These are phyloP conservation scores for Trissonchulus latispiculum DNA, from an alignment of 2,888 invertebrate genomes.

Conservation along the genomic window DNA sequence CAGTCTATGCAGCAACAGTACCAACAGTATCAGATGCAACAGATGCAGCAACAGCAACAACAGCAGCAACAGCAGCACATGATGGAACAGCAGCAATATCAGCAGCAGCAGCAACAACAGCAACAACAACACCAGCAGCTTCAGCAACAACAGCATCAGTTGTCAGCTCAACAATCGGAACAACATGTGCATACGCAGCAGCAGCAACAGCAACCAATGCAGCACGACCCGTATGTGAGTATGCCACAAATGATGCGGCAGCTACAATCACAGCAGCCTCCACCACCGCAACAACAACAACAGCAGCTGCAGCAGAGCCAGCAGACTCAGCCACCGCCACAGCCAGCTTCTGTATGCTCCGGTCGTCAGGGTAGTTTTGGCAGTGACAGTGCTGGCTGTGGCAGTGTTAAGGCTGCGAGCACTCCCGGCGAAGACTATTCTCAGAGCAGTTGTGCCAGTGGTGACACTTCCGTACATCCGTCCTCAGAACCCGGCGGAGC, in stretches of 20 bases:
- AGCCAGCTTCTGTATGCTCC: no score
- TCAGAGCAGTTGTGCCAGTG: background rate
- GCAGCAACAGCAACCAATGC: background rate
- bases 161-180: background rate
- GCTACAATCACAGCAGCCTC: background rate
- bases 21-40: background rate
- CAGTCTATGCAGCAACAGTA: background rate
- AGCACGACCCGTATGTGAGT: background rate
- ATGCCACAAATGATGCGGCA: background rate
- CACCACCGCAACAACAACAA: background rate
- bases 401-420: background rate
- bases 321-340: no score
- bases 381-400: background rate
- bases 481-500: background rate
- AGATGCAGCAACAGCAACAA: background rate
- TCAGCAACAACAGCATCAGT: conserved; percentile 9
- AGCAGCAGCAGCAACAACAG: background rate
- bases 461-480: background rate
- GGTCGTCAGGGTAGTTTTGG: no score
- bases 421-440: background rate
- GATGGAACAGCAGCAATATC: background rate
- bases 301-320: background rate
- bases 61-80: conserved; percentile 2
- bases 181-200: background rate
- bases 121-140: conserved; percentile 8